A percentile compares a stretch with the other conserved stretches of the same genome.
Conservation (phyloP, 2,797 vertebrate species). For the Florisuga fusca region DNA sequence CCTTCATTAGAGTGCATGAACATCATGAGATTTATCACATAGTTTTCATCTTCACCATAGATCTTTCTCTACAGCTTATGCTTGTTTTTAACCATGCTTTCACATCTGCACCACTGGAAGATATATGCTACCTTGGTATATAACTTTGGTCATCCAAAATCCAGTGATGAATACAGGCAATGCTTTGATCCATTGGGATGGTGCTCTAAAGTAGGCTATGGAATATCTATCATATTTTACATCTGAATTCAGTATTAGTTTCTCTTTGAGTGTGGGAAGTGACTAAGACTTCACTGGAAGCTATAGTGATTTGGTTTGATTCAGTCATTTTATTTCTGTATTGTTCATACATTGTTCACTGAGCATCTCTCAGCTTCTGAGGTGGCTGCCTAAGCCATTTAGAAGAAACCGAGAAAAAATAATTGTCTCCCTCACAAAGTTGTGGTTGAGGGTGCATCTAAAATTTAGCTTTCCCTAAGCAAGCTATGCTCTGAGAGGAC, state of each 20-base stretch:
- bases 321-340: slow-evolving; percentile 23
- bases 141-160: slow-evolving; percentile 55
- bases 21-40: slow-evolving; percentile 44
- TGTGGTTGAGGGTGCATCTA: neutral
- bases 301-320: neutral
- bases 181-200: slow-evolving; percentile 59
- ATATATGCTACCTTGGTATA: neutral
- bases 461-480: neutral
- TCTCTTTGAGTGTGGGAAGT: neutral
- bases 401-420: slow-evolving; percentile 21
- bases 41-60: slow-evolving; percentile 4
- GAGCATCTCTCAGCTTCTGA: neutral
- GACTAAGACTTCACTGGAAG: neutral
- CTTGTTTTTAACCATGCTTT: slow-evolving; percentile 65
- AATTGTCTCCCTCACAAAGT: neutral
- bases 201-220: slow-evolving; percentile 28
- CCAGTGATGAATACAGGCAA: slow-evolving; percentile 21
- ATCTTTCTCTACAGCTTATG: slow-evolving; percentile 44
- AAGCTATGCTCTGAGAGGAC: neutral
- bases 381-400: neutral
- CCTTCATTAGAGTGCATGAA: slow-evolving; percentile 67
- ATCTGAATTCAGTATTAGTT: neutral
- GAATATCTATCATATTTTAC: neutral
- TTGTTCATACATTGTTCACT: neutral
- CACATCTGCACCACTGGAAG: slow-evolving; percentile 26